These are phyloP conservation scores for Gobionotothen gibberifrons DNA, from an alignment of 2,797 vertebrate genomes.

Conservation along the genomic window DNA sequence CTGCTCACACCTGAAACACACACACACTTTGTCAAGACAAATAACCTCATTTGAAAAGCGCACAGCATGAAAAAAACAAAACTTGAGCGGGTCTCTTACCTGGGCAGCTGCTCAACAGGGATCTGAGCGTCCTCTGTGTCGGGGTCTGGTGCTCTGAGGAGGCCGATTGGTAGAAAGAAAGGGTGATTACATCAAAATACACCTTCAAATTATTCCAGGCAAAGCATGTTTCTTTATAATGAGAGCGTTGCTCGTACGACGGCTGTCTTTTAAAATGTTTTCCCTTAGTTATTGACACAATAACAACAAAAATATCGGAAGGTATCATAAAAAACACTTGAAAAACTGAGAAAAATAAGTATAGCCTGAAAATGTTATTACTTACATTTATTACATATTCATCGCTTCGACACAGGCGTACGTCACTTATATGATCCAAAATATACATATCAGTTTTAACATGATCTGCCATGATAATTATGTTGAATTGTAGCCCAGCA, in stretches of 20 bases:
- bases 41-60: constrained; percentile 13
- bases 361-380: not conserved
- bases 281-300: not conserved
- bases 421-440: not conserved
- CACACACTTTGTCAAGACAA: constrained; percentile 28
- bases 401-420: not conserved
- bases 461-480: not conserved
- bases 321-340: not conserved
- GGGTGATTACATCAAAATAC: not conserved
- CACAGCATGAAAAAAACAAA: not conserved
- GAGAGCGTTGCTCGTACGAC: not conserved
- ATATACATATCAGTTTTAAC: not conserved
- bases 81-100: constrained; percentile 74
- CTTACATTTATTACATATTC: no score
- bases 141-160: constrained; percentile 89
- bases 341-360: not conserved
- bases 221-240: not conserved
- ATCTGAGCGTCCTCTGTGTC: constrained; percentile 86
- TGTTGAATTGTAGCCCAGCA: not conserved
- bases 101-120: constrained; percentile 89
- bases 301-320: no score
- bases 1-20: constrained; percentile 87
- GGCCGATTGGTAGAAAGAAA: not conserved
- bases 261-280: not conserved
- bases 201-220: not conserved